Evolutionary conservation across 2,113 vertebrate species (phyloP).

Genomic region (Peromyscus polionotus): DNA sequence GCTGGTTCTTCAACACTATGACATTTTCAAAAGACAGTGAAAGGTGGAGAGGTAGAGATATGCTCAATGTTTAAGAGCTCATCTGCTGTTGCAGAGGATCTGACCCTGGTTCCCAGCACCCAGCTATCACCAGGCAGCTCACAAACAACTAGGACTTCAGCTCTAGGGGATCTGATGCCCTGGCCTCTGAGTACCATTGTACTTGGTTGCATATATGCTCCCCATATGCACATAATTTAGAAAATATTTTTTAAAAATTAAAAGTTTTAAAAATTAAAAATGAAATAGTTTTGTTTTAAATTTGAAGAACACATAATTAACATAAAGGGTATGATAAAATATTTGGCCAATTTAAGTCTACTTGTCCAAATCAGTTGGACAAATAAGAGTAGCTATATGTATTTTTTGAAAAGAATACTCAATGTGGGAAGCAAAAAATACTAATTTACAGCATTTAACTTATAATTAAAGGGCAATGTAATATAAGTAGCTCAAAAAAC

Average conservation of each 20-base stretch:
- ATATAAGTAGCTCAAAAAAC: neutral
- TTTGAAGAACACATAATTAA: conserved; percentile 65
- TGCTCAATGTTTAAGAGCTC: neutral
- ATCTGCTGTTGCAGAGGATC: neutral
- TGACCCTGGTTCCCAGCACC: neutral
- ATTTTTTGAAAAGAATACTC: conserved; percentile 3
- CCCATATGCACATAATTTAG: neutral
- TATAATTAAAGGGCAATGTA: neutral
- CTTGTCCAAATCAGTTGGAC: conserved; percentile 67
- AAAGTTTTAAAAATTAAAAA: neutral
- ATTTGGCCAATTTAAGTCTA: conserved; percentile 70
- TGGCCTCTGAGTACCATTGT: too few species aligned
- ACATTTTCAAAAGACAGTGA: conserved; percentile 64
- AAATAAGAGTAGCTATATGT: neutral
- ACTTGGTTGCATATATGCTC: neutral
- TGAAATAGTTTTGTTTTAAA: neutral
- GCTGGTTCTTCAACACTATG: conserved; percentile 33
- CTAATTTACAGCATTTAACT: neutral
- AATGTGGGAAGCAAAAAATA: conserved; percentile 47
- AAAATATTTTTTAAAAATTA: neutral
- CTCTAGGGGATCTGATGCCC: neutral
- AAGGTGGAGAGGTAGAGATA: too few species aligned
- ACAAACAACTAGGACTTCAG: neutral
- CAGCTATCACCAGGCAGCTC: too few species aligned
- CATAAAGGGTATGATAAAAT: conserved; percentile 45